Percentiles rank a stretch among this genome's conserved stretches.
These are phyloP conservation scores for Carterocephalus palaemon DNA, from an alignment of 2,888 invertebrate genomes.

Conservation along the genomic window DNA sequence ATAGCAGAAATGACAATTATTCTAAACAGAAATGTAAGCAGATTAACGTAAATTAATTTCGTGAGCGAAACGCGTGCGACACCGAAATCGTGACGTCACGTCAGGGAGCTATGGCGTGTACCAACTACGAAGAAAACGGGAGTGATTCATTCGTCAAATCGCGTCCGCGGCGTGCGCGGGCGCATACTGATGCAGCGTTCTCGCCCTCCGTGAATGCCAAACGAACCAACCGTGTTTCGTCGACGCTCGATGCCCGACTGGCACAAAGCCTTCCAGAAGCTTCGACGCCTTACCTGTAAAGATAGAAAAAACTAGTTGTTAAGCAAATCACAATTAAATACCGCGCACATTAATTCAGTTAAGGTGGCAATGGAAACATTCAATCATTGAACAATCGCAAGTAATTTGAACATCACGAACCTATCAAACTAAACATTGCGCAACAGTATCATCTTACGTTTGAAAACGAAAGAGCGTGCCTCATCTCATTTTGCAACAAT, in stretches of 20 bases:
- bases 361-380: no score
- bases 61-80: constrained; percentile 66
- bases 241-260: constrained; percentile 44
- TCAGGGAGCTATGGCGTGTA: constrained; percentile 38
- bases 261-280: constrained; percentile 40
- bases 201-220: constrained; percentile 56
- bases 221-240: constrained; percentile 50
- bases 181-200: constrained; percentile 65
- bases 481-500: constrained; percentile 40
- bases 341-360: neutral
- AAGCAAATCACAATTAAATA: constrained; percentile 1
- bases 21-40: constrained; percentile 53
- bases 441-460: constrained; percentile 23
- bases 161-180: constrained; percentile 66
- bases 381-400: constrained; percentile 2
- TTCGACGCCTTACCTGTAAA: constrained; percentile 49
- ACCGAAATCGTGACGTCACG: constrained; percentile 73
- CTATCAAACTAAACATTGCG: constrained; percentile 3
- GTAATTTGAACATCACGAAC: neutral
- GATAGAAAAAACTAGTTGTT: constrained; percentile 34
- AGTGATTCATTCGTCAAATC: constrained; percentile 71
- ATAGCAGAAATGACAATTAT: constrained; percentile 38
- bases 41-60: constrained; percentile 61
- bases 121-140: constrained; percentile 49
- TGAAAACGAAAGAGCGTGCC: constrained; percentile 38